Conservation (phyloP, 2,888 invertebrate genomes). For the Eretmocerus hayati region DNA sequence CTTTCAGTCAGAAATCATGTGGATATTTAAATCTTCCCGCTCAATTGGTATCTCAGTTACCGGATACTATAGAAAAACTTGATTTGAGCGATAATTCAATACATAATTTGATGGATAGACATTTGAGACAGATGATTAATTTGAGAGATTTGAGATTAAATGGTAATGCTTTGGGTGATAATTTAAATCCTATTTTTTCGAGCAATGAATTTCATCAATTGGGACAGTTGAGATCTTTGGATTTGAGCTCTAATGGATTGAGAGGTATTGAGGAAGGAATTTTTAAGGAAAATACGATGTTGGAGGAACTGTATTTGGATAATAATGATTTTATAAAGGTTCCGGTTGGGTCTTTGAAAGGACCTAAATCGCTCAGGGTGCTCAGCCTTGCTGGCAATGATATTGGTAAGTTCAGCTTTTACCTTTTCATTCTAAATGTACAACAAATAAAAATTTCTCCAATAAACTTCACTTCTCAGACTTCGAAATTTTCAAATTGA, state of each 20-base stretch:
- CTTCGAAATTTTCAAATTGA: too few relatives aligned
- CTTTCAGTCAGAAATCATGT: constrained; percentile 71
- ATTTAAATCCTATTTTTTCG: constrained; percentile 83
- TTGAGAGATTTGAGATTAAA: constrained; percentile 66
- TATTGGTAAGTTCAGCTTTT: constrained; percentile 58
- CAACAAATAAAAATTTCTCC: too few relatives aligned
- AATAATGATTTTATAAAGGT: constrained; percentile 70
- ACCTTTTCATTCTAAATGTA: too few relatives aligned
- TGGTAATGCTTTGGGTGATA: constrained; percentile 82
- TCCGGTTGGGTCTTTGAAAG: constrained; percentile 74
- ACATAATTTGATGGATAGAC: constrained; percentile 68
- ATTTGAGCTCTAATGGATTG: constrained; percentile 74
- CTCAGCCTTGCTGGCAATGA: constrained; percentile 72
- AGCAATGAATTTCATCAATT: constrained; percentile 76
- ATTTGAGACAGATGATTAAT: constrained; percentile 60
- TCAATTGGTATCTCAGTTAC: constrained; percentile 39
- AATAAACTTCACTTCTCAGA: too few relatives aligned
- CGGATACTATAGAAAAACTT: constrained; percentile 65
- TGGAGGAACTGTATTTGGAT: constrained; percentile 75
- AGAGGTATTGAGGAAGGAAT: constrained; percentile 80
- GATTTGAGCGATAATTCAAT: constrained; percentile 80
- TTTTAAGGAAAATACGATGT: constrained; percentile 71
- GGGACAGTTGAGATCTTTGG: constrained; percentile 63
- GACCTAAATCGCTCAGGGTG: constrained; percentile 65
- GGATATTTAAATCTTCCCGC: constrained; percentile 73